Base-by-base conservation (phyloP, 2,113 vertebrate species). In the Chaetops frenatus region DNA sequence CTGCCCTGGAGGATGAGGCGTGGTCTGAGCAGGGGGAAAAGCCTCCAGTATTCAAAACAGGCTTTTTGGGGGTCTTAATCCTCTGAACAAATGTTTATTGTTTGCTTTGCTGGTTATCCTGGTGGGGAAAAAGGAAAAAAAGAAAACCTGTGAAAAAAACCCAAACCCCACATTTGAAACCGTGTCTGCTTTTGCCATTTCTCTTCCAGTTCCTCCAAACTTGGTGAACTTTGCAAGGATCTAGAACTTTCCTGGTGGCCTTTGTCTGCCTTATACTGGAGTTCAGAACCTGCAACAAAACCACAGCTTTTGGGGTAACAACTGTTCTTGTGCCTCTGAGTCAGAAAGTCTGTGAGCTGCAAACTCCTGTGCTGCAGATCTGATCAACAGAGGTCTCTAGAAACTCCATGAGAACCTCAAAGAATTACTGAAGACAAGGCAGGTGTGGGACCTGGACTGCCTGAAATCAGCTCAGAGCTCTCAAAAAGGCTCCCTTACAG, bases 1-100 rank as follows among this genome's bases (percentile, higher is more conserved):
- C 0, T 0, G 53, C 21, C 48, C 40, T 71, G 27, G 60, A 91
- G 56, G 56, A 84, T 12, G 35, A 74, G 22, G 24, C 22, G 97
- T 82, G 24, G 97, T 94, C 96, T 98, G 69, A 60, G 27, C 51
- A 80, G 1, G 9, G n/a, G 84, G 31, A 24, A 77, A 74, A 23
- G 5, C 7, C 60, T 79, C 44, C 33, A 91, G 33, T 12, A 40
- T 18, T 35, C 45, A 72, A 51, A 66, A 3, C 3, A 40, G 18
- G 9, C 10, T 79, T 74, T 15, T 3, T 11, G 2, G 5, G n/a
- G 14, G 13, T 33, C 35, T 73, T 65, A 2, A 1, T 6, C 7
- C 27, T 40, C 54, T 40, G 15, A 87, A 67, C 2, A 33, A 33
- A 13, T 17, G 3, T 58, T 48, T 28, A 10, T 12, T 80, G 24